Percentiles rank a stretch among this genome's conserved stretches.
Conservation (phyloP, 2,113 vertebrate species). For the Eurystomus gularis region DNA sequence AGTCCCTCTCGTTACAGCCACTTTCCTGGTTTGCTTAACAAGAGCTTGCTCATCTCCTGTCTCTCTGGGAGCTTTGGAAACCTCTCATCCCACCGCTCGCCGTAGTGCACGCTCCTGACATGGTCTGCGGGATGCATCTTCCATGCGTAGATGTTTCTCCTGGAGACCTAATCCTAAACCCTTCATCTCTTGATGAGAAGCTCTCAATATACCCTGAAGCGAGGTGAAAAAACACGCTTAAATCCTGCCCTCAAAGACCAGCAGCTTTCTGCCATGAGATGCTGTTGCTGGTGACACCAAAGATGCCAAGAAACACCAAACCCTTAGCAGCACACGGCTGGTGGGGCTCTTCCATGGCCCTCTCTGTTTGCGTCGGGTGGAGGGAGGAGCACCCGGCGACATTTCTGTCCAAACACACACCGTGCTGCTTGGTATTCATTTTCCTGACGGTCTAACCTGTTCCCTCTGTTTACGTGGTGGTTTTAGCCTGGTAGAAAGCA, state of each 20-base stretch:
- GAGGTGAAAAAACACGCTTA: not conserved
- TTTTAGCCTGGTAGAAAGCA: not conserved
- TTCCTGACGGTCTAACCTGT: conserved; percentile 49
- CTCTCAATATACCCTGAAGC: not conserved
- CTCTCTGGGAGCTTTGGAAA: not conserved
- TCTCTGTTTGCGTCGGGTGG: not conserved
- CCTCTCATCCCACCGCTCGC: not conserved
- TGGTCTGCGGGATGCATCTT: fast-evolving
- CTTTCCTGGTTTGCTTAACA: not conserved
- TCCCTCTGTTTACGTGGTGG: conserved; percentile 27
- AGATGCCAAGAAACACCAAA: not conserved
- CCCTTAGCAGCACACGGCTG: not conserved
- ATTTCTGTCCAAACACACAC: conserved; percentile 7
- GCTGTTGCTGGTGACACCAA: not conserved
- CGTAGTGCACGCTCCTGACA: fast-evolving
- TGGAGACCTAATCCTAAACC: not conserved
- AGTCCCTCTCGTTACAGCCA: not conserved
- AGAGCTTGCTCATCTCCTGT: not conserved
- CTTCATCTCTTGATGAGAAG: not conserved
- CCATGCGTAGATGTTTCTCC: not conserved
- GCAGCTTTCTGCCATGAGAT: fast-evolving
- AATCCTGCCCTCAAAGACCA: not conserved
- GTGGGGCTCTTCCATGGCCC: not conserved
- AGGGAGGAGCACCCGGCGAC: not conserved
- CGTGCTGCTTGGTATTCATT: conserved; percentile 32